A percentile compares a stretch with the other conserved stretches of the same genome.
phyloP scores from a whole-genome alignment of 1,140 invertebrate genomes.

The Oedothorax gibbosus region DNA sequence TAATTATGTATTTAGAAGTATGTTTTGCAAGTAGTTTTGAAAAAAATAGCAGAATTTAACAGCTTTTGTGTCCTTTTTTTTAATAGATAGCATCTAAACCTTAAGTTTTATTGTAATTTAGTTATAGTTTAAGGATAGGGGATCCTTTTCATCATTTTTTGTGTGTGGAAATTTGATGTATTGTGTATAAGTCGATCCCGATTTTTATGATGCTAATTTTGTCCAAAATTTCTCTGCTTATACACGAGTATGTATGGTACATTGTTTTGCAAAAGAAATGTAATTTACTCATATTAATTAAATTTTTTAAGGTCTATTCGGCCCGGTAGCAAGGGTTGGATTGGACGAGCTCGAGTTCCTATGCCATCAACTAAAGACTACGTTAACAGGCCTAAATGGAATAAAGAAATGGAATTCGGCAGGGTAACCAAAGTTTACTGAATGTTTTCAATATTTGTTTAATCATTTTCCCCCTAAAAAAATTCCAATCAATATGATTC shows the following conservation, averaged over 20 bases:
- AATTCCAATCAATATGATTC: no score
- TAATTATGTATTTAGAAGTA: no score
- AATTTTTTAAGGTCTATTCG: constrained; percentile 72
- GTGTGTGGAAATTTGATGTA: no score
- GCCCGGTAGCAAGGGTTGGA: constrained; percentile 96
- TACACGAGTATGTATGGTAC: no score
- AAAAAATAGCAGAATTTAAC: no score
- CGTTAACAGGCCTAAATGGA: constrained; percentile 92
- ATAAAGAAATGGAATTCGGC: constrained; percentile 82
- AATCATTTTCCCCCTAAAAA: no score
- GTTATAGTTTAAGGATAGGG: background rate
- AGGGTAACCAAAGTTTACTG: constrained; percentile 44
- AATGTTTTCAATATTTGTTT: background rate
- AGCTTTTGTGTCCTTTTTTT: background rate
- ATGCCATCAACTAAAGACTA: constrained; percentile 97
- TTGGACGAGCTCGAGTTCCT: constrained; percentile 93
- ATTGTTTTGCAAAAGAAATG: no score
- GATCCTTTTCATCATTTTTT: background rate
- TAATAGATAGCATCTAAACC: background rate
- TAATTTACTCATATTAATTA: background rate
- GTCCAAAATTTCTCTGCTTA: no score
- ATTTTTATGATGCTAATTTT: no score
- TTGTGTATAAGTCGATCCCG: no score
- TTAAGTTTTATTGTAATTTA: background rate
- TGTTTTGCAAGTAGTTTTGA: no score